A percentile compares a stretch with the other conserved stretches of the same genome.
These are phyloP conservation scores for Chauna torquata DNA, from an alignment of 2,113 vertebrate genomes.

Conservation along the genomic window DNA sequence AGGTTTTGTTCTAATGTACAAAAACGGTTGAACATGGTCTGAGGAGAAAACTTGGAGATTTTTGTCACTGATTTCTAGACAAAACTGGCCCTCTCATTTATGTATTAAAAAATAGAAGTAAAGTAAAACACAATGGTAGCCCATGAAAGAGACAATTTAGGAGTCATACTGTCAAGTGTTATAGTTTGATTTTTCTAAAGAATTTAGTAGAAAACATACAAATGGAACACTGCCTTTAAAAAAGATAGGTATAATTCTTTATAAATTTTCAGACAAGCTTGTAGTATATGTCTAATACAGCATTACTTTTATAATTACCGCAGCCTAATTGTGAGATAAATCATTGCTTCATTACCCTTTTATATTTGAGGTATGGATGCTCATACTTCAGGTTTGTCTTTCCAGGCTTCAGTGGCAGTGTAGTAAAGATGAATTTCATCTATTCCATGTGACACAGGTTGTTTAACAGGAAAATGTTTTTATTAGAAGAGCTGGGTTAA, in stretches of 20 bases:
- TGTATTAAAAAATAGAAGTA: neutral
- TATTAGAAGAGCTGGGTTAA: constrained; percentile 56
- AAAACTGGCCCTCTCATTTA: neutral
- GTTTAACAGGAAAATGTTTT: constrained; percentile 67
- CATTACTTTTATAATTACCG: neutral
- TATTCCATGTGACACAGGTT: constrained; percentile 48
- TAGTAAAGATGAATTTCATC: constrained; percentile 51
- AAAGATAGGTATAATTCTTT: neutral
- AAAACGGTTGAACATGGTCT: neutral
- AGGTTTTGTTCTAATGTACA: neutral
- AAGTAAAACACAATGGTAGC: neutral
- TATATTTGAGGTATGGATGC: neutral
- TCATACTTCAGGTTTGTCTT: neutral
- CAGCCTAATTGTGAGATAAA: constrained; percentile 7
- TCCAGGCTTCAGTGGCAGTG: neutral
- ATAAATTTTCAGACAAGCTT: neutral
- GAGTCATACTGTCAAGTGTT: neutral
- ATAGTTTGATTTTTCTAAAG: neutral
- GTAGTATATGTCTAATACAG: neutral
- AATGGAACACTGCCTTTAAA: neutral
- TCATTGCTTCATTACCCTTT: constrained; percentile 1
- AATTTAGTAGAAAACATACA: neutral
- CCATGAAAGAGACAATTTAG: neutral
- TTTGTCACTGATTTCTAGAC: neutral
- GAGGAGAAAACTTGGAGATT: neutral